These are phyloP conservation scores for Tetanocera ferruginea DNA, from an alignment of 2,888 invertebrate genomes.

Conservation along the genomic window DNA sequence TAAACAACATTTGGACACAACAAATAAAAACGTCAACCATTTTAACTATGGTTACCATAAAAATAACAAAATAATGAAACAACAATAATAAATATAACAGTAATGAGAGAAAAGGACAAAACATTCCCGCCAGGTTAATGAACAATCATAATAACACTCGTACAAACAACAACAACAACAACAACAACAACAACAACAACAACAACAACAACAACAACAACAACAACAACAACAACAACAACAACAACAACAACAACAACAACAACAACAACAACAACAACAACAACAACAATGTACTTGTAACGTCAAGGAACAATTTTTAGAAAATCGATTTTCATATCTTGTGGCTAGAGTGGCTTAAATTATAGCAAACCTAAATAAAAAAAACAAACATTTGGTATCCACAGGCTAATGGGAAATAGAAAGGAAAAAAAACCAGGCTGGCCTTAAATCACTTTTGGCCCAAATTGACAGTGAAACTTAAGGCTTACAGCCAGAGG, in stretches of 20 bases:
- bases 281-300: conserved; percentile 8
- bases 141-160: neutral
- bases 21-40: conserved; percentile 7
- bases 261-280: conserved; percentile 19
- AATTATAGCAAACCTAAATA: too few relatives aligned
- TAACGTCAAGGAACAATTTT: neutral
- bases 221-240: conserved; percentile 10
- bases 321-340: too few relatives aligned
- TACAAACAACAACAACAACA: conserved; percentile 21
- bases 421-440: too few relatives aligned
- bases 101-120: conserved; percentile 33
- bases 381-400: too few relatives aligned
- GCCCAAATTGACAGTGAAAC: too few relatives aligned
- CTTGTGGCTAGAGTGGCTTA: too few relatives aligned
- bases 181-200: conserved; percentile 8
- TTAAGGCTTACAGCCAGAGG: too few relatives aligned
- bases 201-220: conserved; percentile 23
- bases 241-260: conserved; percentile 19
- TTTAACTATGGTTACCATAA: too few relatives aligned
- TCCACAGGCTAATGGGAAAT: too few relatives aligned
- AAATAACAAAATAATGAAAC: neutral
- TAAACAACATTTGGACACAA: neutral
- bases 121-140: neutral
- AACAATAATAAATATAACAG: neutral
- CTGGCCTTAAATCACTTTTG: too few relatives aligned